Evolutionary conservation across 2,113 vertebrate genomes (phyloP).

Genomic region (Isichthys henryi): DNA sequence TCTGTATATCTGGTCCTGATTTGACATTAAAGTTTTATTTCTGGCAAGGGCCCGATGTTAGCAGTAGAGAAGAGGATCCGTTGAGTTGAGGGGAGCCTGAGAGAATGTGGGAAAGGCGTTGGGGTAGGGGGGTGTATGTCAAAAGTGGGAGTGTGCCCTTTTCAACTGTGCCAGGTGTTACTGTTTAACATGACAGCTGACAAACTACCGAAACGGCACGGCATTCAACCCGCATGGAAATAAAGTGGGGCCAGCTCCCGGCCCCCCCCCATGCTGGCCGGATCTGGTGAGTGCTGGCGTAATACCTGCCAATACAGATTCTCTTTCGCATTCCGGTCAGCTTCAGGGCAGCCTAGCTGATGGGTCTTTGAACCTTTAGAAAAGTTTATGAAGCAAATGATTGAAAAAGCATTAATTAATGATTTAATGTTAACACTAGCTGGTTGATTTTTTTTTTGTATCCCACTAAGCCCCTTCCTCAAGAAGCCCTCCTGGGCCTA

Average conservation of each 20-base stretch:
- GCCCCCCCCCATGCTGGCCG: not conserved
- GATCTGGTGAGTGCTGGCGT: not conserved
- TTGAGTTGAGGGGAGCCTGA: not conserved
- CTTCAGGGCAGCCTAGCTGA: not conserved
- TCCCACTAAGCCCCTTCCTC: not conserved
- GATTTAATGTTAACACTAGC: not conserved
- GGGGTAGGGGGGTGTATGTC: not conserved
- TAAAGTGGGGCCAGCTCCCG: not conserved
- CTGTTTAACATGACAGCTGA: conserved; percentile 20
- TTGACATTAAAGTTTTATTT: not conserved
- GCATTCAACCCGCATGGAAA: not conserved
- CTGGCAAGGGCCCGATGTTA: not conserved
- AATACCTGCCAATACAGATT: not conserved
- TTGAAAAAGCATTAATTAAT: conserved; percentile 2
- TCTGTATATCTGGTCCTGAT: not conserved
- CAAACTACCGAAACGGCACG: not conserved
- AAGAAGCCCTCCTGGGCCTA: not conserved
- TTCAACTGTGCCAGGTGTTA: conserved; percentile 18
- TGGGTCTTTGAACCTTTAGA: not conserved
- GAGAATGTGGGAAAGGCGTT: not conserved
- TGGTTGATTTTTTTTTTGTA: not conserved
- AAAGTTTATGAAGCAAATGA: not conserved
- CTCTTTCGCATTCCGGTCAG: not conserved
- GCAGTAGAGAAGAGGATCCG: not conserved
- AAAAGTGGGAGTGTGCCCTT: conserved; percentile 12